A percentile compares a stretch with the other conserved stretches of the same genome.
phyloP scores from a whole-genome alignment of 2,888 invertebrate genomes.

The Andrena minutula region DNA sequence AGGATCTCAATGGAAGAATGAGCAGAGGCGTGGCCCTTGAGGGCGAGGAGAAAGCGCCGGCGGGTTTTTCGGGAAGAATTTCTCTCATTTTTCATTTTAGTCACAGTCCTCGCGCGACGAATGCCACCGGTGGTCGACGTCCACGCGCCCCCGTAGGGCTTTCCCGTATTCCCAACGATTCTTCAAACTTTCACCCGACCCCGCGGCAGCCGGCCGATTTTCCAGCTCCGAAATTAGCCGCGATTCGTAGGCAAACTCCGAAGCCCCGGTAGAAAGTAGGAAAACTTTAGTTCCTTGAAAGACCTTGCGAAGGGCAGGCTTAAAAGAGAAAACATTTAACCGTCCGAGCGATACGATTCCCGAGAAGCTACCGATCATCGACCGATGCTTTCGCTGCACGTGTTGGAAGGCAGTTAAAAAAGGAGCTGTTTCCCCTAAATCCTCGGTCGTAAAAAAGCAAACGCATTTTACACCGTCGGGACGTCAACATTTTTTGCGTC shows the following conservation, averaged over 20 bases:
- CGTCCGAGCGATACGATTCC: not conserved
- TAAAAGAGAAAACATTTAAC: not conserved
- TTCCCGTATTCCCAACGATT: constrained; percentile 4
- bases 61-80: constrained; percentile 70
- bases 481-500: constrained; percentile 54
- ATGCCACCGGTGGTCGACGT: constrained; percentile 2
- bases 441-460: constrained; percentile 9
- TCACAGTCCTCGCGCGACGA: constrained; percentile 64
- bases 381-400: constrained; percentile 17
- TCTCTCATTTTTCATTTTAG: constrained; percentile 80
- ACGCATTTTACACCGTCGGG: constrained; percentile 8
- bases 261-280: not conserved
- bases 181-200: constrained; percentile 43
- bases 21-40: constrained; percentile 30
- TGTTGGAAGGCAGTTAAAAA: constrained; percentile 1
- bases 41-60: constrained; percentile 63
- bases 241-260: not conserved
- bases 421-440: not conserved
- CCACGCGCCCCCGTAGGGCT: constrained; percentile 14
- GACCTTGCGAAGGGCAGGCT: not conserved
- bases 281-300: too few species aligned
- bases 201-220: not conserved
- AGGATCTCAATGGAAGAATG: not conserved
- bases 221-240: not conserved
- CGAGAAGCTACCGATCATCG: not conserved